Percentiles rank a stretch among this genome's conserved stretches.
phyloP scores from a whole-genome alignment of 1,140 invertebrate genomes.

The Thaumatotibia leucotreta region DNA sequence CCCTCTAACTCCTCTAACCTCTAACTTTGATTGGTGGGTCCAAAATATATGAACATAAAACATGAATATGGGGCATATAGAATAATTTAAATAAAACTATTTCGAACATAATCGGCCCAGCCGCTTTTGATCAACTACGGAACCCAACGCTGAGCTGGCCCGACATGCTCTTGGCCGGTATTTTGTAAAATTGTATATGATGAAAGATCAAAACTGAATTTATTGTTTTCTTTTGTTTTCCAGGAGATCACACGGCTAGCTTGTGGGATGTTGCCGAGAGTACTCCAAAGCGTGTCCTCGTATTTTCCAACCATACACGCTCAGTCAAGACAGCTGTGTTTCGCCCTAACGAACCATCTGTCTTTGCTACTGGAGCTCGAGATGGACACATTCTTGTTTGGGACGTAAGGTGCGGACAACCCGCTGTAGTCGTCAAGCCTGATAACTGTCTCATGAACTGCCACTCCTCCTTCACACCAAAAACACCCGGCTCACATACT shows the following conservation, averaged over 20 bases:
- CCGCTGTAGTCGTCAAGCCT: conserved; percentile 72
- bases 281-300: conserved; percentile 63
- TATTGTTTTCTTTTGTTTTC: conserved; percentile 14
- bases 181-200: too few relatives aligned
- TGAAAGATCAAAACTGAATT: not conserved
- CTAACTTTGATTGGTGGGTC: too few relatives aligned
- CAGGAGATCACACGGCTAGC: conserved; percentile 87
- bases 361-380: conserved; percentile 90
- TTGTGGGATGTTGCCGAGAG: conserved; percentile 82
- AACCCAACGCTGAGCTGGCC: too few relatives aligned
- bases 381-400: conserved; percentile 91
- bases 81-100: too few relatives aligned
- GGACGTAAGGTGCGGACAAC: conserved; percentile 81
- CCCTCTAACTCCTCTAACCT: too few relatives aligned
- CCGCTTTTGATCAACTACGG: too few relatives aligned
- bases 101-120: too few relatives aligned
- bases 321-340: conserved; percentile 89
- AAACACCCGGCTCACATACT: conserved; percentile 69
- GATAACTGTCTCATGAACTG: conserved; percentile 81
- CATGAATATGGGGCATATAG: too few relatives aligned
- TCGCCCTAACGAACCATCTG: conserved; percentile 80
- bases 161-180: too few relatives aligned
- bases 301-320: conserved; percentile 85
- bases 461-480: conserved; percentile 72
- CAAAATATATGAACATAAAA: too few relatives aligned